phyloP scores from a whole-genome alignment of 2,113 vertebrate genomes.

The Callopanchax toddi region DNA sequence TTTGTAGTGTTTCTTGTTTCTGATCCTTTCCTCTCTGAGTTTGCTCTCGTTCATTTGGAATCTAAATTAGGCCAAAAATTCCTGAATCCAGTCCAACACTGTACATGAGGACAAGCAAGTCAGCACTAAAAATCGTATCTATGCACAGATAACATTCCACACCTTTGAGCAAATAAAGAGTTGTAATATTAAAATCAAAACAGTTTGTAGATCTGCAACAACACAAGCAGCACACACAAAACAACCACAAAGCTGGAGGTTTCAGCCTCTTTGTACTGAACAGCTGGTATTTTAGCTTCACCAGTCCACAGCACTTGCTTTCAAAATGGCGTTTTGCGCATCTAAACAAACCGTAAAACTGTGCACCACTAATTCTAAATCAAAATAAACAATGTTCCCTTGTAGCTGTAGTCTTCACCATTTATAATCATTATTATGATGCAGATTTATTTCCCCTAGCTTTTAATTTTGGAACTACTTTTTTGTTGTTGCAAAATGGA shows the following conservation, averaged over 20 bases:
- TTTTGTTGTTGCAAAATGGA: too few relatives aligned
- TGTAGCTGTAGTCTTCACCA: too few relatives aligned
- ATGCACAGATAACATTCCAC: neutral
- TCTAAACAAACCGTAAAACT: too few relatives aligned
- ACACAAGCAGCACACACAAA: neutral
- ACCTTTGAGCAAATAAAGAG: neutral
- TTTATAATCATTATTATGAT: too few relatives aligned
- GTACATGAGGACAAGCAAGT: slow-evolving; percentile 1
- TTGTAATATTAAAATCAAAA: too few relatives aligned
- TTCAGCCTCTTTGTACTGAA: neutral
- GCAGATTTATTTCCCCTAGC: too few relatives aligned
- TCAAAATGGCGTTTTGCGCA: neutral
- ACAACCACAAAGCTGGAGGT: neutral
- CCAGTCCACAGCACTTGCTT: neutral
- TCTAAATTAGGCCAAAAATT: slow-evolving; percentile 16
- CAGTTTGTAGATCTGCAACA: neutral
- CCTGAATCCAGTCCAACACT: slow-evolving; percentile 1
- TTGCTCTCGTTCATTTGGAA: slow-evolving; percentile 9
- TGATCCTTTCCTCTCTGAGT: slow-evolving; percentile 5
- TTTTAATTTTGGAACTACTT: too few relatives aligned
- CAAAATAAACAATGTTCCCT: too few relatives aligned
- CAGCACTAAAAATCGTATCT: neutral
- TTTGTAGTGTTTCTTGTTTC: neutral
- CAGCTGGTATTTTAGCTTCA: neutral
- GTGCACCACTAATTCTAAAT: too few relatives aligned